Base-by-base conservation (phyloP, 2,888 invertebrate species). In the Myopa tessellatipennis region DNA sequence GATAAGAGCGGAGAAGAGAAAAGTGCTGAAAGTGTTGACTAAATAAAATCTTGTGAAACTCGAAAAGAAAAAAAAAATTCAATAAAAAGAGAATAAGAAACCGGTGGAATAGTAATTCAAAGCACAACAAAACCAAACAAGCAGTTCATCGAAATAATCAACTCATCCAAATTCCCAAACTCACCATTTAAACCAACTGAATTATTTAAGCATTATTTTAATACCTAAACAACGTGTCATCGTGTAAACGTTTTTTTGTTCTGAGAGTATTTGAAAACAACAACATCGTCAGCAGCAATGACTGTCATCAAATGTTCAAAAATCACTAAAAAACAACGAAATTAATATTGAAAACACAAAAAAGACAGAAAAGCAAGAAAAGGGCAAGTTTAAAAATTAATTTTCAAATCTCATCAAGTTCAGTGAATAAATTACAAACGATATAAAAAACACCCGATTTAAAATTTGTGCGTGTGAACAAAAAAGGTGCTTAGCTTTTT, bases 291-390 rank as follows among this genome's bases (percentile, higher is more conserved):
- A 58, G 1, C 12, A 58, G 58, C 58, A n/a, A 12, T n/a, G n/a
- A n/a, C 58, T 58, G 58, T 58, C 58, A 58, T n/a, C n/a, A n/a
- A n/a, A 58, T 18, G 16, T n/a, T 38, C 18, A 70, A 71, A 14
- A 18, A 52, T 34, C 16, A 34, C 34, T 7, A 34, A 60, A 61
- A 61, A 55, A 45, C 60, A 72, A 58, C 36, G 26, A 36, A 5
- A 18, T 26, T 7, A 55, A 71, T n/a, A 26, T 7, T 10, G 36
- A 58, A 5, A 58, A 58, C 16, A 58, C n/a, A 58, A 58, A 58
- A n/a, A n/a, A 58, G 18, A 6, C 3, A 16, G 58, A 58, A 18
- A 1, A 26, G 1, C 26, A 26, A 26, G 26, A 26, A 26, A 26
- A 26, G 26, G 1, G 1, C 26, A 26, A 26, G 26, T 26, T 26